Percentiles rank a stretch among this genome's conserved stretches.
Conservation (phyloP, 2,888 invertebrate genomes). For the Tanypteryx hageni region DNA sequence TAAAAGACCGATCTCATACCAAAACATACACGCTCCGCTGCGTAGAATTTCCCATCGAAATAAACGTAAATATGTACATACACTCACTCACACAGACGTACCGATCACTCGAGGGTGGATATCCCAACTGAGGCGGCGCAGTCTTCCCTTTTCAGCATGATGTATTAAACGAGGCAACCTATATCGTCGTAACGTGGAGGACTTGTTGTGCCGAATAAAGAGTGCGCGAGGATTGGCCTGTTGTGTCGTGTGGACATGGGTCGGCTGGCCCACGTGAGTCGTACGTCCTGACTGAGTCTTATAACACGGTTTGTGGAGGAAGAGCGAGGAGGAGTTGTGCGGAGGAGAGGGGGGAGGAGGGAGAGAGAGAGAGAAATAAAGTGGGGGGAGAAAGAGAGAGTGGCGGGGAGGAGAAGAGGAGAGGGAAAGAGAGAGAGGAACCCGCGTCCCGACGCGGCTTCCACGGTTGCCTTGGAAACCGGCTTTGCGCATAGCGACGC, state of each 20-base stretch:
- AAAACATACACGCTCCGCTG: too few species aligned
- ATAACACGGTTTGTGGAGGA: background rate
- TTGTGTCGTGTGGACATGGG: background rate
- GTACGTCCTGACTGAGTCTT: constrained; percentile 48
- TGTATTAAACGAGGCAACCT: too few species aligned
- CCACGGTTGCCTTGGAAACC: constrained; percentile 31
- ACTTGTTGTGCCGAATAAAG: too few species aligned
- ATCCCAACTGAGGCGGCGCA: too few species aligned
- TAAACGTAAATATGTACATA: too few species aligned
- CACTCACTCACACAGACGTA: too few species aligned
- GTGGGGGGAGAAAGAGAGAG: background rate
- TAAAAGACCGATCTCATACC: too few species aligned
- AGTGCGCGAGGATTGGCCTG: background rate
- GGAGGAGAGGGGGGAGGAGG: background rate
- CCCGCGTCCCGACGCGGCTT: constrained; percentile 47
- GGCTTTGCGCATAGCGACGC: constrained; percentile 59
- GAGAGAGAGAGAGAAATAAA: background rate
- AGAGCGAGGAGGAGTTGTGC: background rate
- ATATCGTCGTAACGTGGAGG: too few species aligned
- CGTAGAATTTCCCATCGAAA: too few species aligned
- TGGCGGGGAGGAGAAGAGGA: background rate
- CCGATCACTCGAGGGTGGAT: too few species aligned
- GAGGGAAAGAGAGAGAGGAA: constrained; percentile 22
- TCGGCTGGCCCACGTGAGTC: constrained; percentile 50
- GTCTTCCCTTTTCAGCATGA: too few species aligned